Conservation (phyloP, 1,140 invertebrate genomes). For the Cardiocondyla obscurior region DNA sequence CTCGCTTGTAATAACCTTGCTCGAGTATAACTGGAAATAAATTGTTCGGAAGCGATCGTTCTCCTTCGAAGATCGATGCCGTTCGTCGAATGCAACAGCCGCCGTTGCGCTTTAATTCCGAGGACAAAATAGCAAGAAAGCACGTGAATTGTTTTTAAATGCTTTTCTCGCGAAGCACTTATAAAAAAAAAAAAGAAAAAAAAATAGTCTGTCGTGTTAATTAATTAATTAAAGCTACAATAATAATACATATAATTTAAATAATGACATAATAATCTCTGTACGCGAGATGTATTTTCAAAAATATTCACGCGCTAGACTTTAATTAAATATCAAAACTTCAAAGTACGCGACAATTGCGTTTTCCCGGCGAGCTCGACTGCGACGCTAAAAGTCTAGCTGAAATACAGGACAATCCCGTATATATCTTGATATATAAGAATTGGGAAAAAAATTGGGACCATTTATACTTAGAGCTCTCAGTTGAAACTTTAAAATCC, state of each 20-base stretch:
- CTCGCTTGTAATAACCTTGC: slow-evolving; percentile 48
- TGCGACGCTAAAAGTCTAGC: slow-evolving; percentile 9
- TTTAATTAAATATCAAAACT: slow-evolving; percentile 39
- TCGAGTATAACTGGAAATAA: slow-evolving; percentile 49
- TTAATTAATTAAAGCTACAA: not conserved
- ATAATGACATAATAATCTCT: not conserved
- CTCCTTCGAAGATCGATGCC: slow-evolving; percentile 19
- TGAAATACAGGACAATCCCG: slow-evolving; percentile 18
- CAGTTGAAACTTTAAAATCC: slow-evolving; percentile 28
- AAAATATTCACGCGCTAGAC: not conserved
- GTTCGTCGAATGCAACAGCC: slow-evolving; percentile 6
- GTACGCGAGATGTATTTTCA: not conserved
- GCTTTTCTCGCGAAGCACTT: not conserved
- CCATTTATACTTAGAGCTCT: not conserved
- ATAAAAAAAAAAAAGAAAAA: too few relatives aligned
- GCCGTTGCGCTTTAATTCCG: slow-evolving; percentile 6
- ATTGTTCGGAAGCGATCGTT: slow-evolving; percentile 43
- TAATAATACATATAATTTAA: not conserved
- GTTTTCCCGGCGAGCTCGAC: not conserved
- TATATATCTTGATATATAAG: too few relatives aligned
- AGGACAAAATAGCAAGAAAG: not conserved
- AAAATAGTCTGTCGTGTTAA: too few relatives aligned
- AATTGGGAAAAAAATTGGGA: too few relatives aligned
- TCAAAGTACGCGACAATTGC: slow-evolving; percentile 18
- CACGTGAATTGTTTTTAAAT: not conserved